Evolutionary conservation across 2,888 invertebrate genomes (phyloP).

Genomic region (Synanthedon formicaeformis): DNA sequence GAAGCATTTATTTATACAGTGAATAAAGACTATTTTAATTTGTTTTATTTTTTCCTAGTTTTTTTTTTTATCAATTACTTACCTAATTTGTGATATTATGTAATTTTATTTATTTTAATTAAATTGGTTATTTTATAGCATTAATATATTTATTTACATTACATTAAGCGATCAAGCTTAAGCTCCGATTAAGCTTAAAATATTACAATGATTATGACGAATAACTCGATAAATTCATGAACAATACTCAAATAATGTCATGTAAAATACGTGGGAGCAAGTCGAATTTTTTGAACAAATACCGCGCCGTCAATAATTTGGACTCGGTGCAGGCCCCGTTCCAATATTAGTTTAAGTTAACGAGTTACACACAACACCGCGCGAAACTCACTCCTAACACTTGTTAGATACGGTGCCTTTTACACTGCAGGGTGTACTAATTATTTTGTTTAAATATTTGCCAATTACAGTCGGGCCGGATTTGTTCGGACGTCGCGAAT

Average conservation of each 20-base stretch:
- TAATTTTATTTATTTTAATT: no score
- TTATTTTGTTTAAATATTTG: constrained; percentile 32
- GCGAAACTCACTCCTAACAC: neutral
- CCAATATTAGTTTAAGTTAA: constrained; percentile 9
- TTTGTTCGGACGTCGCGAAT: constrained; percentile 11
- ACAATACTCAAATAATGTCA: neutral
- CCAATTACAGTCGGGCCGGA: constrained; percentile 22
- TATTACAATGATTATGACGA: no score
- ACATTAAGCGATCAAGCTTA: no score
- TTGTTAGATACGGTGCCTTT: neutral
- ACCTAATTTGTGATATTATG: no score
- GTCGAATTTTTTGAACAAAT: constrained; percentile 8
- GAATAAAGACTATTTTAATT: no score
- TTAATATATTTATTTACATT: no score
- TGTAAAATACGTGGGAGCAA: constrained; percentile 3
- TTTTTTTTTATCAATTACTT: no score
- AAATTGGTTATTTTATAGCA: no score
- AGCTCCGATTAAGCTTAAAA: no score
- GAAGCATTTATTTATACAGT: no score
- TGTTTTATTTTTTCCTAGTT: no score
- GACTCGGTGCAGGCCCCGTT: constrained; percentile 4
- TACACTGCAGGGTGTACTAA: constrained; percentile 11
- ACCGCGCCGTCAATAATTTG: constrained; percentile 8
- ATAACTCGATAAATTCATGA: neutral
- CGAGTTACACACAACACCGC: constrained; percentile 3